These are phyloP conservation scores for Canis aureus DNA, from an alignment of 2,113 vertebrate species.

Conservation along the genomic window DNA sequence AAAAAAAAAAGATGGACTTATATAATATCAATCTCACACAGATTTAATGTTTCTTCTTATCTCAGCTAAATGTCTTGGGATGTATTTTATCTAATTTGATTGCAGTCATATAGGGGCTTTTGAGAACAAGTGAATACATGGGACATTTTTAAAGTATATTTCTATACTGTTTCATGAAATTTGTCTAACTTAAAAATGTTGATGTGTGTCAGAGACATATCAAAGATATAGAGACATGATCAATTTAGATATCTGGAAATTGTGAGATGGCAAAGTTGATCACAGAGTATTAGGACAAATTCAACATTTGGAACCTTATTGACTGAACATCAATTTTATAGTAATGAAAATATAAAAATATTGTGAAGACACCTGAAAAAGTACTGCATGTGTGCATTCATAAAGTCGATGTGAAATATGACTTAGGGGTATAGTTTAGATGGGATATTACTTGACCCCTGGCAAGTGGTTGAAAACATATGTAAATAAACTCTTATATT, in stretches of 20 bases:
- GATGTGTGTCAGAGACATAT: not conserved
- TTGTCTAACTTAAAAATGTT: not conserved
- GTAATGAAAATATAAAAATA: not conserved
- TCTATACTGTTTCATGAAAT: not conserved
- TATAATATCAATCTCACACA: not conserved
- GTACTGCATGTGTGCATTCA: not conserved
- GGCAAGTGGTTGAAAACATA: not conserved
- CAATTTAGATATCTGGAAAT: not conserved
- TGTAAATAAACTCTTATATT: not conserved
- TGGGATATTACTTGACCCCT: not conserved
- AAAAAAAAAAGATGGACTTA: not conserved
- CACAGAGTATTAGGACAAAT: not conserved
- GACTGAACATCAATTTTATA: not conserved
- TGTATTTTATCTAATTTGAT: not conserved
- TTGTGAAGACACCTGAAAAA: not conserved
- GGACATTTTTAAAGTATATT: not conserved
- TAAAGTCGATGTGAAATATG: not conserved
- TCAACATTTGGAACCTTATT: not conserved
- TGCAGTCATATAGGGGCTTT: not conserved
- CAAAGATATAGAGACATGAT: not conserved
- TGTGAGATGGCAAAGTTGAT: not conserved
- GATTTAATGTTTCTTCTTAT: not conserved
- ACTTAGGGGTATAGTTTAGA: not conserved
- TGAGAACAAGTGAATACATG: not conserved
- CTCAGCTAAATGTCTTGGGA: not conserved